Evolutionary conservation across 1,140 invertebrate species (phyloP).

Genomic region (Cydia amplana): DNA sequence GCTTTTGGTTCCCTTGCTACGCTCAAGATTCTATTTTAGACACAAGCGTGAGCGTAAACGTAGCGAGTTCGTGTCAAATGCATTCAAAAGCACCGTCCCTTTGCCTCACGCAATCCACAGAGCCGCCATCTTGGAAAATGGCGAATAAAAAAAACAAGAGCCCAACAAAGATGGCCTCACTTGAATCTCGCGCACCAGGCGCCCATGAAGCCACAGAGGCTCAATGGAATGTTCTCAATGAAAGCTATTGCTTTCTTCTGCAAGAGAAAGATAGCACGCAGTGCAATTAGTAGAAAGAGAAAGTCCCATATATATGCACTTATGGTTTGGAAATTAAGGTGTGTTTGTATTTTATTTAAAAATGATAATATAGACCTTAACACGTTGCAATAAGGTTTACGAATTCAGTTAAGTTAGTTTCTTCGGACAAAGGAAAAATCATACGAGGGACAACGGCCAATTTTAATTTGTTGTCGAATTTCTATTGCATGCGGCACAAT

Average conservation of each 20-base stretch:
- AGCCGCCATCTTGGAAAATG: constrained; percentile 33
- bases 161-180: constrained; percentile 71
- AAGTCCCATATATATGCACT: neutral
- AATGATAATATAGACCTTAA: neutral
- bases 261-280: neutral
- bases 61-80: too few relatives aligned
- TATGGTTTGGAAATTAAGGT: neutral
- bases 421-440: too few relatives aligned
- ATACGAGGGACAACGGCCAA: too few relatives aligned
- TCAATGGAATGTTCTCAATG: constrained; percentile 40
- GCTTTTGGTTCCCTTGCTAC: too few relatives aligned
- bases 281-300: constrained; percentile 5
- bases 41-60: too few relatives aligned
- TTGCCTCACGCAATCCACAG: neutral
- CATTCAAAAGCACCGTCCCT: too few relatives aligned
- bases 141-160: constrained; percentile 37
- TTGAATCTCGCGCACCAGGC: constrained; percentile 65
- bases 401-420: neutral
- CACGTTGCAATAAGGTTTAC: neutral
- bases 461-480: too few relatives aligned
- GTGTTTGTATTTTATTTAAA: neutral
- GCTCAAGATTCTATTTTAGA: too few relatives aligned
- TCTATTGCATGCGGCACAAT: too few relatives aligned
- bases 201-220: constrained; percentile 44
- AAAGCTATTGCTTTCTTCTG: constrained; percentile 24